Percentiles rank a stretch among this genome's conserved stretches.
These are phyloP conservation scores for Hycleus phaleratus DNA, from an alignment of 1,140 invertebrate species.

Conservation along the genomic window DNA sequence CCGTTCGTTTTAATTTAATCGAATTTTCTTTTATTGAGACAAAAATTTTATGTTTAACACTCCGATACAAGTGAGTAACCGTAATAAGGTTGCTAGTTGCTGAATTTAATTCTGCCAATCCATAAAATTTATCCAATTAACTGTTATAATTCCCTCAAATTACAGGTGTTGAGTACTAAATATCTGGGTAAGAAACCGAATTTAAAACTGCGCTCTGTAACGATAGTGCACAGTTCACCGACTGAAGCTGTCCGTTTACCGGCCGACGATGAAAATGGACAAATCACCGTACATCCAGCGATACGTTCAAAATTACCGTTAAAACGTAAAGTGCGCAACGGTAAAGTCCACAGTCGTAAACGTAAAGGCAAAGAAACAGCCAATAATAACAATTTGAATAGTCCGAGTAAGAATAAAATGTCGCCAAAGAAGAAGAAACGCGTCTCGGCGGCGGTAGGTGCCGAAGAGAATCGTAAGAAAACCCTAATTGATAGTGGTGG, in stretches of 20 bases:
- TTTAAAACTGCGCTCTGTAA: slow-evolving; percentile 71
- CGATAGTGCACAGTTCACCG: slow-evolving; percentile 77
- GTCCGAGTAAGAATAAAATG: slow-evolving; percentile 42
- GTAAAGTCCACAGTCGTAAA: slow-evolving; percentile 48
- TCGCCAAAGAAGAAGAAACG: slow-evolving; percentile 35
- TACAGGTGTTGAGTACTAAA: slow-evolving; percentile 67
- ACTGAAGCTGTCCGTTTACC: slow-evolving; percentile 75
- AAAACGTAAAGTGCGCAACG: slow-evolving; percentile 64
- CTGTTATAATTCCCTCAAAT: neutral
- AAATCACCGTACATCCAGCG: slow-evolving; percentile 60
- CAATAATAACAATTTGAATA: slow-evolving; percentile 38
- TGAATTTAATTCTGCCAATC: neutral
- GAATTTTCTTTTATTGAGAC: neutral
- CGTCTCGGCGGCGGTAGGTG: slow-evolving; percentile 31
- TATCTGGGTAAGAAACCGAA: slow-evolving; percentile 67
- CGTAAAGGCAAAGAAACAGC: slow-evolving; percentile 38
- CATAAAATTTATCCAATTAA: too few relatives aligned
- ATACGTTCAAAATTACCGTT: slow-evolving; percentile 66
- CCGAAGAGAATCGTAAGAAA: slow-evolving; percentile 30
- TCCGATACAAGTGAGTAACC: too few relatives aligned
- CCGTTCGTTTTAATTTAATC: neutral
- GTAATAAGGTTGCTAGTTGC: neutral
- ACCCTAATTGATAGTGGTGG: slow-evolving; percentile 22
- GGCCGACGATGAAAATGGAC: slow-evolving; percentile 53
- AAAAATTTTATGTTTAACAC: neutral